Conservation (phyloP, 2,797 vertebrate species). For the Mustela erminea region DNA sequence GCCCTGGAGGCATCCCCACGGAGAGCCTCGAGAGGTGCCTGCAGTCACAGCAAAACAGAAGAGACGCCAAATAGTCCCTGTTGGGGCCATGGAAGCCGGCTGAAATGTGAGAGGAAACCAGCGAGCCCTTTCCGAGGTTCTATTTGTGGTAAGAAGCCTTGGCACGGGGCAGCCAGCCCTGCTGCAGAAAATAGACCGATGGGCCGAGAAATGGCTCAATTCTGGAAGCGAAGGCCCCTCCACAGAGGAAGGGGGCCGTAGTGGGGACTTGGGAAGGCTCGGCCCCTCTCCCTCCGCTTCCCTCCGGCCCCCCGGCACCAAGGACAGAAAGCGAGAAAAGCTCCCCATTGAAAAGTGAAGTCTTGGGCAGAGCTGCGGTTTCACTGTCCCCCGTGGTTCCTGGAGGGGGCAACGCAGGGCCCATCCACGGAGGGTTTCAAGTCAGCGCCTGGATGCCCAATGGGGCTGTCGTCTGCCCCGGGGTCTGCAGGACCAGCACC, state of each 20-base stretch:
- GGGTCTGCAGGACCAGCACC: background rate
- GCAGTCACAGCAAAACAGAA: background rate
- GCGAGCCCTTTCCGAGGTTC: slow-evolving; percentile 78
- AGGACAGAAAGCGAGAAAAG: background rate
- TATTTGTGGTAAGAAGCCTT: slow-evolving; percentile 81
- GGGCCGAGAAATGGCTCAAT: slow-evolving; percentile 62
- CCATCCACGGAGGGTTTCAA: background rate
- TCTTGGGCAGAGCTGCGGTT: background rate
- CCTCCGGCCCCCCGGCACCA: background rate
- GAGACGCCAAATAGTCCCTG: slow-evolving; percentile 60
- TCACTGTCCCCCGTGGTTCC: background rate
- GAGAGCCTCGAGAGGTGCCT: background rate
- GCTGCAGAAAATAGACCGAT: slow-evolving; percentile 75
- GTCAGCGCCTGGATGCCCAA: background rate
- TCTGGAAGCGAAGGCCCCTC: slow-evolving; percentile 48
- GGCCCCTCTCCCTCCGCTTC: background rate
- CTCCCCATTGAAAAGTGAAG: background rate
- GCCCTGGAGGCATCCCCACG: background rate
- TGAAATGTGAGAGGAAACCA: slow-evolving; percentile 76
- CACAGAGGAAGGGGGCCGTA: background rate
- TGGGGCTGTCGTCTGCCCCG: background rate
- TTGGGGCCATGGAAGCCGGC: slow-evolving; percentile 49
- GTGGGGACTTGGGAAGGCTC: background rate
- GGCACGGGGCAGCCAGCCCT: slow-evolving; percentile 55
- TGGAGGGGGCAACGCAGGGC: background rate